A percentile compares a stretch with the other conserved stretches of the same genome.
Conservation (phyloP, 2,797 vertebrate genomes). For the Bufotes viridis region DNA sequence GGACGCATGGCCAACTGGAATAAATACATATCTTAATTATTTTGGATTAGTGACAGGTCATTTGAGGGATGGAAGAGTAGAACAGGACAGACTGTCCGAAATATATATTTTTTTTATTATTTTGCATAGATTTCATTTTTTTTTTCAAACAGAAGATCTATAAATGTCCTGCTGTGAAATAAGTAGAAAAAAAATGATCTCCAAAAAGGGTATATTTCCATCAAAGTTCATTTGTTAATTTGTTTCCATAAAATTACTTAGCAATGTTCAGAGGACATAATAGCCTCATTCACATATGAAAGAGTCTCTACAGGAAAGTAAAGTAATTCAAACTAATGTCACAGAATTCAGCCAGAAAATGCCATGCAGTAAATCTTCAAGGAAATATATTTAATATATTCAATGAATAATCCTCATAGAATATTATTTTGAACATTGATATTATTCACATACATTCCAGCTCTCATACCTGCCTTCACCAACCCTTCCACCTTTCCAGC, state of each 20-base stretch:
- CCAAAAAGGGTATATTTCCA: not conserved
- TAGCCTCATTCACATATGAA: not conserved
- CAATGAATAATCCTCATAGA: no score
- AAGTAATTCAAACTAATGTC: not conserved
- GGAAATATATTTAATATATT: not conserved
- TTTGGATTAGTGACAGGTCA: no score
- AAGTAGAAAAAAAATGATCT: not conserved
- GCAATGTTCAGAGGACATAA: not conserved
- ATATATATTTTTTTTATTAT: not conserved
- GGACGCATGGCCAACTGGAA: no score
- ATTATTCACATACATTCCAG: not conserved
- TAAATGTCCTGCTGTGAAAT: not conserved
- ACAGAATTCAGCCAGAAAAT: not conserved
- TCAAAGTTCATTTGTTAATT: not conserved
- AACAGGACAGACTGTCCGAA: no score
- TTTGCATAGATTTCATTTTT: not conserved
- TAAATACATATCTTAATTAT: no score
- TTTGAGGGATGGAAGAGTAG: no score
- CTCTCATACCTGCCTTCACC: not conserved
- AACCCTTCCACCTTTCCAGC: not conserved
- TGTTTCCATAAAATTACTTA: not conserved
- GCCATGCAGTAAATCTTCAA: not conserved
- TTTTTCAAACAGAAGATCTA: not conserved
- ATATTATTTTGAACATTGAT: not conserved
- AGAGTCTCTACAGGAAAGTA: not conserved